Evolutionary conservation across 2,888 invertebrate genomes (phyloP).

Genomic region (Andrena hattorfiana): DNA sequence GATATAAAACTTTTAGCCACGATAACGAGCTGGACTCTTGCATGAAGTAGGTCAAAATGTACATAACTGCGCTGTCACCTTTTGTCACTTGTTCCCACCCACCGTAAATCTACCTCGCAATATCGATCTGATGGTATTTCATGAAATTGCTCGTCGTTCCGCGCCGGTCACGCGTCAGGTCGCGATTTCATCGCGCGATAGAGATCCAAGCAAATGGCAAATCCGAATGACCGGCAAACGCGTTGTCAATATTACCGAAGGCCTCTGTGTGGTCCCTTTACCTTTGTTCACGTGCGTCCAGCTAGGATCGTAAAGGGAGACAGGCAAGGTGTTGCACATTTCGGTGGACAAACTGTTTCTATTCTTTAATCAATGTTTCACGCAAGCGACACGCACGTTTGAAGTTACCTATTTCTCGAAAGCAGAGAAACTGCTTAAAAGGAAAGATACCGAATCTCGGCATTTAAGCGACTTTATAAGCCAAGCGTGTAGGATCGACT

Average conservation of each 20-base stretch:
- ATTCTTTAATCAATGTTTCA: too few relatives aligned
- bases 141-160: constrained; percentile 53
- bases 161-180: constrained; percentile 32
- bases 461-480: too few relatives aligned
- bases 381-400: too few relatives aligned
- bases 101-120: constrained; percentile 26
- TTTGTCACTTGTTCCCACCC: neutral
- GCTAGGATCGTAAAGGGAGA: neutral
- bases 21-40: neutral
- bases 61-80: neutral
- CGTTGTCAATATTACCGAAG: constrained; percentile 58
- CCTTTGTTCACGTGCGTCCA: constrained; percentile 14
- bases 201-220: constrained; percentile 38
- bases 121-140: constrained; percentile 63
- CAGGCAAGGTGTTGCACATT: neutral
- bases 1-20: too few relatives aligned
- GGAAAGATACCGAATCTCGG: too few relatives aligned
- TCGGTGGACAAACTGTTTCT: constrained; percentile 20
- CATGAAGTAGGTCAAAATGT: too few relatives aligned
- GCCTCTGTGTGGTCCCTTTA: constrained; percentile 16
- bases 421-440: too few relatives aligned
- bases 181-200: constrained; percentile 34
- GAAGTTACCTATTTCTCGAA: too few relatives aligned
- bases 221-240: constrained; percentile 38
- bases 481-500: neutral